Base-by-base conservation (phyloP, 2,888 invertebrate species). In the Xanthorhoe spadicearia region DNA sequence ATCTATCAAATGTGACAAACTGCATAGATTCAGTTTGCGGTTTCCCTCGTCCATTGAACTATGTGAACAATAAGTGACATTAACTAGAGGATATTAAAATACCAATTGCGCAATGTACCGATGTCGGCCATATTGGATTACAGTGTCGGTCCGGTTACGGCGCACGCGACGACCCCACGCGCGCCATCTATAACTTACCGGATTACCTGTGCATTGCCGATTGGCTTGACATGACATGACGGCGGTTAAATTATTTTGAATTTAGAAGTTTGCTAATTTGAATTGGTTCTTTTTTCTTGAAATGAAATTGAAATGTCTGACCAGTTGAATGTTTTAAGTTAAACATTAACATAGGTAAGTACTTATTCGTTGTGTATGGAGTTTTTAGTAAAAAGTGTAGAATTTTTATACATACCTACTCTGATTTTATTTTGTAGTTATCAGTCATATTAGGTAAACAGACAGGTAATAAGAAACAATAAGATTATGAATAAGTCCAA, bases 131-230 rank as follows among this genome's bases (percentile, higher is more conserved):
- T 92, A 92, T 92, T 91, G 88, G 83, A 88, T 93, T 93, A 92
- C 92, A 91, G 89, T 89, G 92, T 91, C 90, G 87, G 89, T 92
- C 88, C 86, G 90, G 91, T 92, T 91, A 85, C 88, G 35, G 63
- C 91, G 92, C 92, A 91, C 92, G 92, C 91, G 92, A 89, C 83
- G 92, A 88, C 92, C 92, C 92, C 93, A 91, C 92, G 86, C 90
- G 86, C 91, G 91, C 87, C 90, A 90, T 92, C 90, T 91, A 89
- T 73, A 83, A 82, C 78, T 80, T 79, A 83, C 80, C 65, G 68
- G 73, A 78, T 79, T 83, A 76, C 76, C 71, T 76, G 66, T 70
- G 72, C 73, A 77, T 73, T 77, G 72, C 75, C 72, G 74, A 77
- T 73, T 76, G 71, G 69, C 76, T 72, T 77, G 75, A 75, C 77